These are phyloP conservation scores for Neopelma chrysocephalum DNA, from an alignment of 2,797 vertebrate genomes.

Conservation along the genomic window DNA sequence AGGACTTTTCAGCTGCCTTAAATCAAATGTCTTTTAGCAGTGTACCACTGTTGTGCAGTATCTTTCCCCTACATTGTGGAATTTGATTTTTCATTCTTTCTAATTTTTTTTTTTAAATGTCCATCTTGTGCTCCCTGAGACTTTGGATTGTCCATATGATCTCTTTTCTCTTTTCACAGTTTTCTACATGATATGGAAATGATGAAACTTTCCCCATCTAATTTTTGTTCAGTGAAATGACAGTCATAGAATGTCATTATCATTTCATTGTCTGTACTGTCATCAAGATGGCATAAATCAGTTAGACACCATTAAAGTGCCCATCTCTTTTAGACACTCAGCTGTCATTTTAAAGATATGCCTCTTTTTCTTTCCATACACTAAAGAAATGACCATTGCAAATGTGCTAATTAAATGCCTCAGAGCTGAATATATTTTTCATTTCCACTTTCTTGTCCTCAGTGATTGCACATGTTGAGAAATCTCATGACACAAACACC, in stretches of 20 bases:
- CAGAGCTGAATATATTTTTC: not conserved
- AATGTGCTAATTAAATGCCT: not conserved
- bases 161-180: not conserved
- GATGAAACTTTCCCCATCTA: not conserved
- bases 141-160: not conserved
- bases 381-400: slow-evolving; percentile 6
- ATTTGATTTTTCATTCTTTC: not conserved
- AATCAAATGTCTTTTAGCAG: not conserved
- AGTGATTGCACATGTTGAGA: not conserved
- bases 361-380: not conserved
- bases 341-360: not conserved
- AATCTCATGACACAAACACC: not conserved
- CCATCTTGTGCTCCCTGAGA: not conserved
- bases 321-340: not conserved
- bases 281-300: not conserved
- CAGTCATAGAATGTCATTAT: not conserved
- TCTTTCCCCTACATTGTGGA: not conserved
- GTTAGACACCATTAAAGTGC: not conserved
- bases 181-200: not conserved
- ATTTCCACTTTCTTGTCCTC: slow-evolving; percentile 9
- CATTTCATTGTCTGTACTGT: slow-evolving; percentile 16
- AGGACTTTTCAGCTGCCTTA: not conserved
- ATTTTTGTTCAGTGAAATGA: not conserved
- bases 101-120: not conserved
- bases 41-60: not conserved